These are phyloP conservation scores for Paguma larvata DNA, from an alignment of 2,797 vertebrate species.

Conservation along the genomic window DNA sequence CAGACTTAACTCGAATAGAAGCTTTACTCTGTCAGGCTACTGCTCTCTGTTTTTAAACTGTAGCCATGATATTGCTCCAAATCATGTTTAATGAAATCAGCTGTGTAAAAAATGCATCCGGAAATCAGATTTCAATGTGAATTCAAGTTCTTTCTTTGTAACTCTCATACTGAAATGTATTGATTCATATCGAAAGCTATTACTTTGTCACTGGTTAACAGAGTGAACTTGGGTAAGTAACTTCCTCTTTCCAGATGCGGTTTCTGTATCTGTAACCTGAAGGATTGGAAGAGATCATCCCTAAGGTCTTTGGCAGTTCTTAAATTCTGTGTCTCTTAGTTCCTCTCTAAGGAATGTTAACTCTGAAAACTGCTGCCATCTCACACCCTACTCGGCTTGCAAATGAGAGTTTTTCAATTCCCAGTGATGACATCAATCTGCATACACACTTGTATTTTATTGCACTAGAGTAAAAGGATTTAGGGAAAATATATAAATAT, in stretches of 20 bases:
- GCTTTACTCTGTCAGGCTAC: neutral
- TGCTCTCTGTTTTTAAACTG: conserved; percentile 38
- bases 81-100: conserved; percentile 19
- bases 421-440: conserved; percentile 77
- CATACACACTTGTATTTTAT: conserved; percentile 83
- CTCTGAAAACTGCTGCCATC: conserved; percentile 66
- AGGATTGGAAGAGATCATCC: neutral
- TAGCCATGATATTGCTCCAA: conserved; percentile 2
- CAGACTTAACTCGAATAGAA: conserved; percentile 24
- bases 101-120: neutral
- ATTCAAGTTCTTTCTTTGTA: conserved; percentile 37
- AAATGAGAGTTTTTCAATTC: conserved; percentile 80
- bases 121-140: conserved; percentile 24
- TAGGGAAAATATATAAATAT: neutral
- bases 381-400: conserved; percentile 67
- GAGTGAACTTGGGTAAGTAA: conserved; percentile 19
- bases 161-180: neutral
- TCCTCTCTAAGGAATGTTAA: conserved; percentile 65
- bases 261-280: neutral
- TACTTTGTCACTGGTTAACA: neutral
- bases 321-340: conserved; percentile 41
- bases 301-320: conserved; percentile 15
- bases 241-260: neutral
- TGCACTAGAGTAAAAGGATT: conserved; percentile 70
- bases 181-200: conserved; percentile 17